phyloP scores from a whole-genome alignment of 1,140 invertebrate species.

The Eupristina koningsbergeri region DNA sequence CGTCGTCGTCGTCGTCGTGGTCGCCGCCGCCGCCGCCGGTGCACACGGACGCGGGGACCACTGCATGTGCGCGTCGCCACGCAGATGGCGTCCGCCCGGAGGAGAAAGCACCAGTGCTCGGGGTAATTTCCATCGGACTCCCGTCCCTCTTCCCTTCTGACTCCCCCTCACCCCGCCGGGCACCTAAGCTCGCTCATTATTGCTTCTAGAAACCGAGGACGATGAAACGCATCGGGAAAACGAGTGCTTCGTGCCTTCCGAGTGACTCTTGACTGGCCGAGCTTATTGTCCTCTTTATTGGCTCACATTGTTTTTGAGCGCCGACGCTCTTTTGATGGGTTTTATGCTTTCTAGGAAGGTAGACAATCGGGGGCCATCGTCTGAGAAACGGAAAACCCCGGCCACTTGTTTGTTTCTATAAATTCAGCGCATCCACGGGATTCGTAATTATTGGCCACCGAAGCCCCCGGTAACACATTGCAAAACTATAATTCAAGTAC shows the following conservation, averaged over 20 bases:
- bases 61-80: background rate
- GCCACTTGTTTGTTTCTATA: too few relatives aligned
- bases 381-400: too few relatives aligned
- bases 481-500: too few relatives aligned
- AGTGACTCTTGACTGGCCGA: background rate
- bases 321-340: too few relatives aligned
- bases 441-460: too few relatives aligned
- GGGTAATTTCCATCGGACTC: conserved; percentile 47
- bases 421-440: too few relatives aligned
- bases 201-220: background rate
- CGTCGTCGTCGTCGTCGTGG: too few relatives aligned
- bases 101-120: conserved; percentile 39
- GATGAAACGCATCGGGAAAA: background rate
- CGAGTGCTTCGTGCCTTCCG: background rate
- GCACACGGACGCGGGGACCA: background rate
- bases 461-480: too few relatives aligned
- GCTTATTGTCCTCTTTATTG: too few relatives aligned
- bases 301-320: too few relatives aligned
- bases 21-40: too few relatives aligned
- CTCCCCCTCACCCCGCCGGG: background rate
- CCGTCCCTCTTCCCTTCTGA: background rate
- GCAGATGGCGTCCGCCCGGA: conserved; percentile 24
- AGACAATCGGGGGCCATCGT: too few relatives aligned
- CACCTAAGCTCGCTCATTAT: background rate
- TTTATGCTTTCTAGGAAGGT: background rate